Base-by-base conservation (phyloP, 2,888 invertebrate species). In the Mechanitis messenoides region DNA sequence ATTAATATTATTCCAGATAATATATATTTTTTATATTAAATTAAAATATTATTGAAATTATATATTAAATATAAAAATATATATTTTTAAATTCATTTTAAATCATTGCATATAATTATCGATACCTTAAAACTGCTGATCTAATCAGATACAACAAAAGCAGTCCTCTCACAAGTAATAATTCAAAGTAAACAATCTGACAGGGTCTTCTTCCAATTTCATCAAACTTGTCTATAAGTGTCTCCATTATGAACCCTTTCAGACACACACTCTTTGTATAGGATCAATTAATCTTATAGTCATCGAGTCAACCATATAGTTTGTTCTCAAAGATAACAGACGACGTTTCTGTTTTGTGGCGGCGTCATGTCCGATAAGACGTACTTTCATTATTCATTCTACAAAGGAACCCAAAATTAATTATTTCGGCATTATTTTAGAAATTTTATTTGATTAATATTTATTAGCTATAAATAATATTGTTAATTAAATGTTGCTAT, bases 211-310 rank as follows among this genome's bases (percentile, higher is more conserved):
- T 4, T 20, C 20, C 20, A 20, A 58, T 53, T 60, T n/a, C 20
- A 61, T 57, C 45, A 59, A 57, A 42, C 55, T 59, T 42, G 35
- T 57, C 50, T 55, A 31, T 47, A 33, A 54, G 28, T 42, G 58
- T 53, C 38, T 59, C 53, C 47, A 59, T 54, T 45, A 58, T 55
- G 54, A 64, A 57, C 59, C 57, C 61, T 60, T 31, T 60, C 59
- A 56, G 50, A 62, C 55, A 58, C 58, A 53, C 57, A 42, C 45
- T 53, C 59, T 45, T 54, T 53, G 60, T 61, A 63, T 59, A 55
- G 46, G 59, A 57, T 63, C 61, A 63, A 65, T 60, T 60, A 78
- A 73, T 80, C 79, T 74, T 70, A 66, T 61, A 66, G 63, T 66
- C 61, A 57, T 60, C 62, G 58, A 60, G 60, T 62, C 65, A 59